These are phyloP conservation scores for Rhodinocichla rosea DNA, from an alignment of 2,113 vertebrate species.

Conservation along the genomic window DNA sequence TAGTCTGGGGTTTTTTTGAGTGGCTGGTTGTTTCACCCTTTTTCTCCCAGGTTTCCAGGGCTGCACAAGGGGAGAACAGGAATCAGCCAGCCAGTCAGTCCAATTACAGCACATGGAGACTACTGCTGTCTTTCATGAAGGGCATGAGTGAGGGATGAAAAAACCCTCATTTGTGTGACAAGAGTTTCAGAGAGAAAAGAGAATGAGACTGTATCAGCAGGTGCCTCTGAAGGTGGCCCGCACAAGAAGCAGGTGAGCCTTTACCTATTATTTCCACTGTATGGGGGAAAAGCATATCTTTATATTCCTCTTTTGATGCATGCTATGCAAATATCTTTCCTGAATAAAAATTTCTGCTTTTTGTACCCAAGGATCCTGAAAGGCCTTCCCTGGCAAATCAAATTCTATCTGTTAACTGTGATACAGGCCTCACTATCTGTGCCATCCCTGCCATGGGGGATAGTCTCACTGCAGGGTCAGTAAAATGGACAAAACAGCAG, in stretches of 20 bases:
- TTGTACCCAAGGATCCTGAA: neutral
- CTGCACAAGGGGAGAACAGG: slow-evolving; percentile 19
- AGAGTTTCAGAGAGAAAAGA: slow-evolving; percentile 16
- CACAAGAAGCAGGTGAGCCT: neutral
- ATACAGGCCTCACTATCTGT: neutral
- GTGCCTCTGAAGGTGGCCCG: neutral
- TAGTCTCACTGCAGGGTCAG: neutral
- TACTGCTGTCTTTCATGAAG: slow-evolving; percentile 47
- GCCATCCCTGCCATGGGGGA: neutral
- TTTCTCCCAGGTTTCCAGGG: slow-evolving; percentile 44
- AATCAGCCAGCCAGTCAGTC: slow-evolving; percentile 64
- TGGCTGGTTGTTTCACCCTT: slow-evolving; percentile 59
- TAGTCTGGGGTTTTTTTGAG: slow-evolving; percentile 45
- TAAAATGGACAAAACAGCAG: neutral
- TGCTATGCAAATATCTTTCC: neutral
- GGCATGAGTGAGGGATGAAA: slow-evolving; percentile 16
- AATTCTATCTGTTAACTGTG: neutral
- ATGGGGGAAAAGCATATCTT: neutral
- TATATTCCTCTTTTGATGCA: neutral
- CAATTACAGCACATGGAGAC: slow-evolving; percentile 46
- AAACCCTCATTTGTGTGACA: slow-evolving; percentile 39
- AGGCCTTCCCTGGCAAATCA: neutral
- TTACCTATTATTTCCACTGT: neutral
- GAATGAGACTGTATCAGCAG: neutral
- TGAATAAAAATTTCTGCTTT: neutral